Percentiles rank a stretch among this genome's conserved stretches.
Conservation (phyloP, 2,888 invertebrate genomes). For the Loripinus fragilis region DNA sequence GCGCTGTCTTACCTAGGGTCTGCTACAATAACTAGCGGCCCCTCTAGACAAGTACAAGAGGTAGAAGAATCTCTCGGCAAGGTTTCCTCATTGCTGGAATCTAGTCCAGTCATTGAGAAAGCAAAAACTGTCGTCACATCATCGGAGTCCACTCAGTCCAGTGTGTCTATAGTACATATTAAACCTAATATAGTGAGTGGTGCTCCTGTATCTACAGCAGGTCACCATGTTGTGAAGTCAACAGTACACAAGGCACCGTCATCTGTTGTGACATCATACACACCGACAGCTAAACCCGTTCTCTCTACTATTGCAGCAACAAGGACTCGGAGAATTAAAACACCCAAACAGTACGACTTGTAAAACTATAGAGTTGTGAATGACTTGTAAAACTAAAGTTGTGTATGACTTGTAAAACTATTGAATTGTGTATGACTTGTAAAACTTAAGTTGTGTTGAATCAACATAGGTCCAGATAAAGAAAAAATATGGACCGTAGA, state of each 20-base stretch:
- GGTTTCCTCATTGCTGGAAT: conserved; percentile 74
- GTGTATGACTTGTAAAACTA: too few species aligned
- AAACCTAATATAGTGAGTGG: conserved; percentile 27
- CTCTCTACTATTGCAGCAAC: conserved; percentile 75
- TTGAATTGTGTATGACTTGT: too few species aligned
- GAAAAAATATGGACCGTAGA: too few species aligned
- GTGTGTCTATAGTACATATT: conserved; percentile 4
- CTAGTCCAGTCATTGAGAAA: conserved; percentile 65
- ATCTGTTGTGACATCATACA: conserved; percentile 61
- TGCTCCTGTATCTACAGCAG: conserved; percentile 20
- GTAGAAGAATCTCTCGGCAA: conserved; percentile 73
- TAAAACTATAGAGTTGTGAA: too few species aligned
- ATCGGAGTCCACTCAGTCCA: neutral
- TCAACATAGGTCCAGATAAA: too few species aligned
- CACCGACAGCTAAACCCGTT: conserved; percentile 72
- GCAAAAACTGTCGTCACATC: conserved; percentile 17
- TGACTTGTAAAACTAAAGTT: too few species aligned
- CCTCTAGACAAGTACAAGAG: conserved; percentile 12
- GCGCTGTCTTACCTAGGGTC: neutral
- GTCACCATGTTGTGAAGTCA: neutral
- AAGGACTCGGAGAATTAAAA: conserved; percentile 78
- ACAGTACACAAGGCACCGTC: conserved; percentile 45
- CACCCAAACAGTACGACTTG: conserved; percentile 80
- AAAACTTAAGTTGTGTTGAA: too few species aligned
- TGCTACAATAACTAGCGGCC: neutral